Percentiles rank a stretch among this genome's conserved stretches.
Evolutionary conservation across 2,888 invertebrate species (phyloP).

Genomic region (Yponomeuta cagnagella): DNA sequence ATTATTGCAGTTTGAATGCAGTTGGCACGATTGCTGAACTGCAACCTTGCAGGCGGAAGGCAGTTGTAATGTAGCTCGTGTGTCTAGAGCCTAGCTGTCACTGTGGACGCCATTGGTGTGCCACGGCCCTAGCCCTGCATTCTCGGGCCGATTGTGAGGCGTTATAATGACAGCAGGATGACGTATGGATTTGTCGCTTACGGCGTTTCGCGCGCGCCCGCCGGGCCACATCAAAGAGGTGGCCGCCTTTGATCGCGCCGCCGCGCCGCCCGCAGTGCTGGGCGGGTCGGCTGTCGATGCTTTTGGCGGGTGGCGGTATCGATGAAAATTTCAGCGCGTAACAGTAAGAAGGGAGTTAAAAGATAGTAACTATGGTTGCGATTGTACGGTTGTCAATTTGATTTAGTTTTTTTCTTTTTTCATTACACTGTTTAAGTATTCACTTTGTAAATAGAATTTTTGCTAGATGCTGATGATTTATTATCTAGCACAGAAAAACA

Average conservation of each 20-base stretch:
- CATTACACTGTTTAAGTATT: too few relatives aligned
- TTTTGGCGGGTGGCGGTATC: background rate
- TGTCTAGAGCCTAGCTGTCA: too few relatives aligned
- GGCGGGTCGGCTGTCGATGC: constrained; percentile 22
- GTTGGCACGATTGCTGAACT: too few relatives aligned
- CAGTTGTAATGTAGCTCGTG: too few relatives aligned
- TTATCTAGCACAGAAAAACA: too few relatives aligned
- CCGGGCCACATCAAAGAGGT: constrained; percentile 74
- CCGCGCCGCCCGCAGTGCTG: constrained; percentile 59
- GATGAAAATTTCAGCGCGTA: too few relatives aligned
- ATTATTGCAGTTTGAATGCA: too few relatives aligned
- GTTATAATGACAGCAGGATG: constrained; percentile 75
- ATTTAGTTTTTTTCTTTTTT: too few relatives aligned
- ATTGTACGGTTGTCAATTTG: background rate
- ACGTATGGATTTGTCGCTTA: constrained; percentile 76
- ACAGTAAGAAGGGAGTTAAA: background rate
- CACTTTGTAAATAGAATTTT: too few relatives aligned
- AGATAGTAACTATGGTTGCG: background rate
- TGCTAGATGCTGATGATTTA: too few relatives aligned
- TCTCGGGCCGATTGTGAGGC: constrained; percentile 60
- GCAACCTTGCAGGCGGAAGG: too few relatives aligned
- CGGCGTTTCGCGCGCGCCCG: constrained; percentile 73
- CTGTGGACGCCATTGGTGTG: background rate
- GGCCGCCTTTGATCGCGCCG: constrained; percentile 73
- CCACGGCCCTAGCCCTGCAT: background rate